These are phyloP conservation scores for Prionace glauca DNA, from an alignment of 2,797 vertebrate genomes.

Conservation along the genomic window DNA sequence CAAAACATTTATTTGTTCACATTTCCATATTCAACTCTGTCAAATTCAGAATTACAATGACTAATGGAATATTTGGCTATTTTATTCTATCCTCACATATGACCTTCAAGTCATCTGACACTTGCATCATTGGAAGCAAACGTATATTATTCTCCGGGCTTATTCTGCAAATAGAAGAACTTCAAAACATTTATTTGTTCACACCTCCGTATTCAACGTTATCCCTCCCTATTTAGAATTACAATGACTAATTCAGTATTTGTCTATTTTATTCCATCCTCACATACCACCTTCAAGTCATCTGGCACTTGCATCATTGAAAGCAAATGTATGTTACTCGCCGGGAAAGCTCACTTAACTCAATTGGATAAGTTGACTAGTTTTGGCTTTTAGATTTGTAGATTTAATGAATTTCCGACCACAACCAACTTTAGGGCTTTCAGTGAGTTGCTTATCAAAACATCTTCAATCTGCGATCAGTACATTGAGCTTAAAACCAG, in stretches of 20 bases:
- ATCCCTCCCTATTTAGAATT: background rate
- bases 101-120: background rate
- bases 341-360: background rate
- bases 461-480: constrained; percentile 12
- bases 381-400: constrained; percentile 3
- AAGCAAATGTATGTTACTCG: background rate
- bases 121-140: background rate
- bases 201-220: background rate
- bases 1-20: background rate
- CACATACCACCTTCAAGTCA: background rate
- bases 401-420: constrained; percentile 1
- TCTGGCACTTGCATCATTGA: background rate
- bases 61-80: background rate
- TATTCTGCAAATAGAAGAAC: background rate
- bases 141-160: background rate
- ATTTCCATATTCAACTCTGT: background rate
- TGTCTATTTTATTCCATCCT: background rate
- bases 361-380: background rate
- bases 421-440: background rate
- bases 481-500: background rate
- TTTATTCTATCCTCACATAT: background rate
- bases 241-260: background rate
- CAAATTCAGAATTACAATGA: background rate
- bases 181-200: background rate
- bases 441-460: background rate